Percentiles rank a stretch among this genome's conserved stretches.
phyloP scores from a whole-genome alignment of 2,888 invertebrate genomes.

The Sarcophaga variegata region DNA sequence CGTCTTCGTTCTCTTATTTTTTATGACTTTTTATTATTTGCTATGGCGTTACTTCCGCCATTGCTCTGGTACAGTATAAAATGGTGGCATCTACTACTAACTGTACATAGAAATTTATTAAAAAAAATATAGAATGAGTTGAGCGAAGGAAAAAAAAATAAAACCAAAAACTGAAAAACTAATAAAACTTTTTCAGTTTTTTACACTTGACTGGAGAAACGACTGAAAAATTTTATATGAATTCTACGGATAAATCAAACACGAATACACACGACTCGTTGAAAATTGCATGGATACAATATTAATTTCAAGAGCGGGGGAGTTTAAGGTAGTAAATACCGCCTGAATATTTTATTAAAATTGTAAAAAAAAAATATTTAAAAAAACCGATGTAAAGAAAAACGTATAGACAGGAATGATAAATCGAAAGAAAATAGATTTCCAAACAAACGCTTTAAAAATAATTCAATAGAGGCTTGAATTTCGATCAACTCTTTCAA shows the following conservation, averaged over 20 bases:
- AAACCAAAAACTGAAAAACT: constrained; percentile 52
- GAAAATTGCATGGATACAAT: no score
- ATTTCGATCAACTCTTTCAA: no score
- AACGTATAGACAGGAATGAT: no score
- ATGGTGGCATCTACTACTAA: constrained; percentile 60
- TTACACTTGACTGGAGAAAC: not conserved
- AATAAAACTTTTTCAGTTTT: constrained; percentile 61
- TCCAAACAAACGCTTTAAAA: no score
- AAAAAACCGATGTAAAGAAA: no score
- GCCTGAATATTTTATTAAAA: no score
- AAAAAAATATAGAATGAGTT: constrained; percentile 8
- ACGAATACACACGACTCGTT: not conserved
- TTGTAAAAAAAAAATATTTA: no score
- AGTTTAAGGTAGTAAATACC: constrained; percentile 11
- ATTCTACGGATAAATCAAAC: constrained; percentile 22
- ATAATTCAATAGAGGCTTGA: no score
- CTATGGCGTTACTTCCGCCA: constrained; percentile 68
- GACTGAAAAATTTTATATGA: not conserved
- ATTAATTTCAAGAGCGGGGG: no score
- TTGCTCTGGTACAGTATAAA: constrained; percentile 49
- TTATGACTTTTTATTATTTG: constrained; percentile 68
- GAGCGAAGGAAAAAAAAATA: not conserved
- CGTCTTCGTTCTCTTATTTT: constrained; percentile 20
- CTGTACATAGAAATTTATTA: not conserved
- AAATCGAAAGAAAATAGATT: no score